Conservation (phyloP, 1,140 invertebrate genomes). For the Caenorhabditis latens region DNA sequence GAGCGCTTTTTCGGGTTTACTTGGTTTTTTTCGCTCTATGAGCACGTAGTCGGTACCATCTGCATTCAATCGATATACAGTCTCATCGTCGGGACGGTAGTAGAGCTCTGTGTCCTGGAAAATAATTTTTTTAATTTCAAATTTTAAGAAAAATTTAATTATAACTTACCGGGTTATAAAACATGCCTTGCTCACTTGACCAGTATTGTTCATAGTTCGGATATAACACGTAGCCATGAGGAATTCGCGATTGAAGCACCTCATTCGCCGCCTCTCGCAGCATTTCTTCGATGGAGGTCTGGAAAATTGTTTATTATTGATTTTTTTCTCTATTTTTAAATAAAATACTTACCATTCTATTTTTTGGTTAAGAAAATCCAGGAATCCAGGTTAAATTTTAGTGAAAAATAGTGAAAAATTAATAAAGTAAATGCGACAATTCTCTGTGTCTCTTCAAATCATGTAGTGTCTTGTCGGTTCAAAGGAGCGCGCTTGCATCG, state of each 20-base stretch:
- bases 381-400: too few species aligned
- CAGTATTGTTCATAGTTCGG: slow-evolving; percentile 60
- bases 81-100: slow-evolving; percentile 47
- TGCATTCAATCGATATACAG: slow-evolving; percentile 12
- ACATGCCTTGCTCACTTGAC: slow-evolving; percentile 56
- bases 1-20: background rate
- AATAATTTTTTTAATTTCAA: background rate
- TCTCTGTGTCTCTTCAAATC: too few species aligned
- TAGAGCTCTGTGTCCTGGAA: slow-evolving; percentile 57
- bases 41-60: slow-evolving; percentile 20
- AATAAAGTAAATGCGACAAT: too few species aligned
- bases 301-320: background rate
- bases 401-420: too few species aligned
- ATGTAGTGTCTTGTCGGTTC: too few species aligned
- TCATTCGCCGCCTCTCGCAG: slow-evolving; percentile 55
- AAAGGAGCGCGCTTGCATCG: too few species aligned
- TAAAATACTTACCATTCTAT: background rate
- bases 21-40: background rate
- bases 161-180: slow-evolving; percentile 62
- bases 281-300: slow-evolving; percentile 57
- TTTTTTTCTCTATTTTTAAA: too few species aligned
- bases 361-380: background rate
- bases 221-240: slow-evolving; percentile 63
- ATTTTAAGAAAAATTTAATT: slow-evolving; percentile 24
- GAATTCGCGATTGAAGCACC: slow-evolving; percentile 56